Evolutionary conservation across 92 coral and sea anemone genomes (phyloP).

Genomic region (Epizoanthus stellaris): DNA sequence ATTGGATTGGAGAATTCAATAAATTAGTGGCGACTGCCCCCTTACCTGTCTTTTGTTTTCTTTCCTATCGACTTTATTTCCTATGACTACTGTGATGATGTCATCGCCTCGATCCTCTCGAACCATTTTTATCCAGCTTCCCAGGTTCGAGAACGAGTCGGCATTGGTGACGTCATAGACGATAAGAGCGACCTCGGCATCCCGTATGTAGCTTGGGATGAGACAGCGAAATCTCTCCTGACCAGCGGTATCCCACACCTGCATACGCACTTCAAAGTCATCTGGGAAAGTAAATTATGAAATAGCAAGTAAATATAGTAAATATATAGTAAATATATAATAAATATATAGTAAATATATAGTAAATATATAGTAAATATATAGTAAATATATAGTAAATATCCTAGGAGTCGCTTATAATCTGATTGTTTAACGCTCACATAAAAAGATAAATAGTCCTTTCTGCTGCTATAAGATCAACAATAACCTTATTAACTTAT

Average conservation of each 20-base stretch:
- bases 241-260: conserved; percentile 99
- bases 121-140: conserved; percentile 85
- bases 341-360: too few relatives aligned
- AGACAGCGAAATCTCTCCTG: conserved; percentile 97
- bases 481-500: too few relatives aligned
- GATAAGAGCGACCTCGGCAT: conserved; percentile 84
- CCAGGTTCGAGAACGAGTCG: conserved; percentile 71
- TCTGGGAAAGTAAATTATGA: conserved; percentile 43
- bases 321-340: too few relatives aligned
- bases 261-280: conserved; percentile 77
- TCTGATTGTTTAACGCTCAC: too few relatives aligned
- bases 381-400: too few relatives aligned
- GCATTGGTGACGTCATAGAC: conserved; percentile 90
- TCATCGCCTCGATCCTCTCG: conserved; percentile 72
- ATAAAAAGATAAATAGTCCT: too few relatives aligned
- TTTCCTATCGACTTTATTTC: conserved; percentile 86
- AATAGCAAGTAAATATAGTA: too few relatives aligned
- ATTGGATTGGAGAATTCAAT: too few relatives aligned
- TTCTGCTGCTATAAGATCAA: too few relatives aligned
- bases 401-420: too few relatives aligned
- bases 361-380: too few relatives aligned
- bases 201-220: conserved; percentile 96
- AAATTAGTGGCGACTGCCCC: too few relatives aligned
- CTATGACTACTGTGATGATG: conserved; percentile 77
- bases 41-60: conserved; percentile 60